These are phyloP conservation scores for Linepithema humile DNA, from an alignment of 1,140 invertebrate species.

Conservation along the genomic window DNA sequence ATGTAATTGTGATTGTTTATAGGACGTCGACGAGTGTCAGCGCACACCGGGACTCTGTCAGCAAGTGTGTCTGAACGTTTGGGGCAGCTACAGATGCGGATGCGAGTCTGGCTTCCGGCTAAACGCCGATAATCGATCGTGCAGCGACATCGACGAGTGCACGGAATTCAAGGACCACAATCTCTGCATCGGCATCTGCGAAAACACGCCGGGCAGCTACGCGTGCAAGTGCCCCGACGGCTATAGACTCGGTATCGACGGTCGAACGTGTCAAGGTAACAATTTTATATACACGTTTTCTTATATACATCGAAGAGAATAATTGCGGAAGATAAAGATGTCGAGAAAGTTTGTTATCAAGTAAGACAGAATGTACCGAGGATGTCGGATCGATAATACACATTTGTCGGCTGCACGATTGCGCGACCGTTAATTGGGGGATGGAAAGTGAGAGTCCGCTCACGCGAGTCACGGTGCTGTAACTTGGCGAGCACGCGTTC, in stretches of 20 bases:
- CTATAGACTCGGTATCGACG: slow-evolving; percentile 89
- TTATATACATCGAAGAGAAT: no score
- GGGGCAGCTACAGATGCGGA: slow-evolving; percentile 92
- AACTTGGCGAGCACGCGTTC: not conserved
- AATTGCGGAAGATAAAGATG: no score
- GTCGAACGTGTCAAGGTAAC: slow-evolving; percentile 90
- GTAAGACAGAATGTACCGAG: not conserved
- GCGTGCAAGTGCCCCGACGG: slow-evolving; percentile 94
- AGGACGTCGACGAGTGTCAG: slow-evolving; percentile 89
- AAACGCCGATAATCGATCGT: slow-evolving; percentile 90
- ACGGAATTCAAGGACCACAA: slow-evolving; percentile 88
- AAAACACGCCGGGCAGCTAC: slow-evolving; percentile 95
- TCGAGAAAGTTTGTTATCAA: no score
- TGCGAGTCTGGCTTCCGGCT: slow-evolving; percentile 91
- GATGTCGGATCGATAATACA: not conserved
- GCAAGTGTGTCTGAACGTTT: slow-evolving; percentile 93
- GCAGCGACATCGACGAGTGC: slow-evolving; percentile 95
- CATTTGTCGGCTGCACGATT: not conserved
- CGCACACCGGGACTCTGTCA: slow-evolving; percentile 89
- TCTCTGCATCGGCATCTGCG: slow-evolving; percentile 93
- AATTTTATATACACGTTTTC: not conserved
- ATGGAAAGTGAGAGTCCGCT: slow-evolving; percentile 11
- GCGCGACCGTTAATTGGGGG: not conserved
- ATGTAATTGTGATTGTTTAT: slow-evolving; percentile 44
- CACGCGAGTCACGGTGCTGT: not conserved